Percentiles rank a stretch among this genome's conserved stretches.
Conservation (phyloP, 2,888 invertebrate species). For the Phyllotreta striolata region DNA sequence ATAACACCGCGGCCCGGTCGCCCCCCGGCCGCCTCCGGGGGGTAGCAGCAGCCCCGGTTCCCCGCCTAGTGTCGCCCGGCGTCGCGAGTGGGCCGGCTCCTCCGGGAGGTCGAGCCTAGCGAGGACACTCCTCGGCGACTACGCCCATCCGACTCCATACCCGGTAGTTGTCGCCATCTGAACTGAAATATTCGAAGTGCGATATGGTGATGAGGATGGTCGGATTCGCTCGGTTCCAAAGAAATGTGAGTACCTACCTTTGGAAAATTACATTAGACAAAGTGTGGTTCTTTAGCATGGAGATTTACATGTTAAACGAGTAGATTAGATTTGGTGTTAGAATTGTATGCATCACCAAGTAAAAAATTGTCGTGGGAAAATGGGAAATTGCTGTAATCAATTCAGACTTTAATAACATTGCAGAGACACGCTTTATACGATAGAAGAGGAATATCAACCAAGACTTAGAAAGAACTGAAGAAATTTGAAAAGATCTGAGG, state of each 20-base stretch:
- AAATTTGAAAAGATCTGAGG: too few species aligned
- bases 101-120: slow-evolving; percentile 19
- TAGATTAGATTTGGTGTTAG: too few species aligned
- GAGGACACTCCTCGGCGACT: slow-evolving; percentile 21
- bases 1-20: neutral
- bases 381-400: too few species aligned
- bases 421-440: too few species aligned
- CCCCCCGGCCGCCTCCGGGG: too few species aligned
- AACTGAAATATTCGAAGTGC: slow-evolving; percentile 32
- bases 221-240: slow-evolving; percentile 30
- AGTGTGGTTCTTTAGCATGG: too few species aligned
- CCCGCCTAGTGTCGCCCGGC: slow-evolving; percentile 20
- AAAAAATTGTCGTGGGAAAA: too few species aligned
- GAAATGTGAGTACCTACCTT: neutral
- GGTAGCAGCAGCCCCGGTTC: neutral
- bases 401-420: too few species aligned
- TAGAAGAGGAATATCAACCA: too few species aligned
- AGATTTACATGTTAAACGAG: too few species aligned
- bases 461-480: too few species aligned
- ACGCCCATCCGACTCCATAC: slow-evolving; percentile 16
- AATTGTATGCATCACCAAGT: too few species aligned
- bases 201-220: slow-evolving; percentile 26
- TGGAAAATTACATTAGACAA: neutral
- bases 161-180: slow-evolving; percentile 46
- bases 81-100: slow-evolving; percentile 24